These are phyloP conservation scores for Catharus minimus DNA, from an alignment of 2,113 vertebrate species.

Conservation along the genomic window DNA sequence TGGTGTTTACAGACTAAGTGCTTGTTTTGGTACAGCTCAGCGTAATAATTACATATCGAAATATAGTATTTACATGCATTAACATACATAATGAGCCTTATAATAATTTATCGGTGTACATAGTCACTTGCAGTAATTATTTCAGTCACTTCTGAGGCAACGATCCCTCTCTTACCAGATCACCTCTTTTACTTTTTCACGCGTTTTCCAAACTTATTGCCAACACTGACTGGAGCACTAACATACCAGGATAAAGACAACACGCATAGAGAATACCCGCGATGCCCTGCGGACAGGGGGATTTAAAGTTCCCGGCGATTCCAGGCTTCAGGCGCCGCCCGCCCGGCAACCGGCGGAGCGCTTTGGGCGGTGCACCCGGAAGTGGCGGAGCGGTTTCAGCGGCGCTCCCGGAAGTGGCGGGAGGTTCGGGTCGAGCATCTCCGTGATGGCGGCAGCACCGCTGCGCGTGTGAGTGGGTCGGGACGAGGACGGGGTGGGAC, in stretches of 20 bases:
- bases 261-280: accelerated
- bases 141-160: neutral
- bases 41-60: neutral
- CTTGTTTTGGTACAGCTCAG: neutral
- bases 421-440: accelerated
- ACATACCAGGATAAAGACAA: neutral
- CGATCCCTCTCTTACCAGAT: neutral
- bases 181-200: neutral
- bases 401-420: neutral
- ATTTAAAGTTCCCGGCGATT: neutral
- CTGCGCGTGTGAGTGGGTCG: conserved; percentile 22
- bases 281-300: neutral
- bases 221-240: neutral
- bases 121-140: neutral
- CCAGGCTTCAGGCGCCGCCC: neutral
- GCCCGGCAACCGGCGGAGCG: neutral
- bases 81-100: neutral
- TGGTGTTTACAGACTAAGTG: neutral
- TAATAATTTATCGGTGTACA: too few relatives aligned
- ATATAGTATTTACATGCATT: neutral
- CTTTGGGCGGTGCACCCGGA: neutral
- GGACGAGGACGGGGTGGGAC: too few relatives aligned
- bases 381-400: neutral
- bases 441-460: neutral
- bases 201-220: neutral